Base-by-base conservation (phyloP, 1,140 invertebrate species). In the Drosophila nikananu region DNA sequence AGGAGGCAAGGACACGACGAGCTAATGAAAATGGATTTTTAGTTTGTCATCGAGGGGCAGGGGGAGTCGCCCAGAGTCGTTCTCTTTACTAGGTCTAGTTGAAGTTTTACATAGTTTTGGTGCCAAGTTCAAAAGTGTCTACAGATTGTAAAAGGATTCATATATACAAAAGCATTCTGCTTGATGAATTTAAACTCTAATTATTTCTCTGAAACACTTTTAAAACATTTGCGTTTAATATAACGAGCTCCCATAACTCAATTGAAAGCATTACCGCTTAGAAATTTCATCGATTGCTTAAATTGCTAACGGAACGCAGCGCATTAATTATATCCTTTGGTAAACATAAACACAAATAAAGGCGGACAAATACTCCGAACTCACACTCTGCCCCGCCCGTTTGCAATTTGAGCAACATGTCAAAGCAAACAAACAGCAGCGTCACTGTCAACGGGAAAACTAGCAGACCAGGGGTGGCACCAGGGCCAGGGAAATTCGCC, bases 1-100 rank as follows among this genome's bases (percentile, higher is more conserved):
- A 17, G 5, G 46, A 13, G 23, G 13, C n/a, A n/a, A 32, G 27
- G 54, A 62, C 32, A 55, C 10, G 54, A 39, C 39, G 73, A 65
- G 60, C 62, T 80, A 87, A 86, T 86, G 83, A 86, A 77, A 82
- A 82, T 80, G 83, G 77, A 73, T 77, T 83, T 82, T 80, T 80
- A 74, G 76, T 77, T 81, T 52, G 23, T 17, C 63, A 67, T 52
- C 19, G 30, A 49, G 49, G 37, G 27, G 21, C 32, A 41, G 27
- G 21, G 19, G 39, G 13, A 30, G 32, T 17, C 27, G 17, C 19
- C 21, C 12, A 1, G 13, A 5, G 15, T 21, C 41, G 48, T 12
- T 52, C 21, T 35, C 21, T 35, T 63, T 25, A 48, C n/a, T 19
- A 19, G 49, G 12, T 32, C 27, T 21, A 23, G 52, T 35, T 55